phyloP scores from a whole-genome alignment of 1,140 invertebrate genomes.

The Cecropterus lyciades region DNA sequence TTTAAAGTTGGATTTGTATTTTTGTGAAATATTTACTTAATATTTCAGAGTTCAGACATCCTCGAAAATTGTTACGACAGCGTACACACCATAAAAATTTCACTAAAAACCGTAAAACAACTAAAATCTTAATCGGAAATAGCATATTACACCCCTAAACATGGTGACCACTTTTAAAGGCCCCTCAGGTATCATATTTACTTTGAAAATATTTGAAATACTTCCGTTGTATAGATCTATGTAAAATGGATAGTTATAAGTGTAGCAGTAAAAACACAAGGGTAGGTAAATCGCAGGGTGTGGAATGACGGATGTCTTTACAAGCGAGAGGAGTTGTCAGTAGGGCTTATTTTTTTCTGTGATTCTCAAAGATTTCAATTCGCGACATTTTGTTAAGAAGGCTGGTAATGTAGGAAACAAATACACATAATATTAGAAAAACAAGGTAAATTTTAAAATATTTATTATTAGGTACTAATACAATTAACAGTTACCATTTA shows the following conservation, averaged over 20 bases:
- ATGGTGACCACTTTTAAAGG: constrained; percentile 41
- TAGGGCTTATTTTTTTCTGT: constrained; percentile 42
- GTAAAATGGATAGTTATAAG: constrained; percentile 50
- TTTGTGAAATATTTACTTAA: no score
- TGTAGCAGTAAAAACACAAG: constrained; percentile 57
- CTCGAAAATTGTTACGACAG: no score
- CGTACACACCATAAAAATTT: constrained; percentile 36
- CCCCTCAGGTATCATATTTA: constrained; percentile 35
- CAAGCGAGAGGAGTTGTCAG: constrained; percentile 71
- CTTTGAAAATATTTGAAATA: constrained; percentile 27
- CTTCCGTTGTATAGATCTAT: constrained; percentile 37
- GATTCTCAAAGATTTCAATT: constrained; percentile 53
- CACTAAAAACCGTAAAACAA: constrained; percentile 30
- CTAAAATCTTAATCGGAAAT: constrained; percentile 70
- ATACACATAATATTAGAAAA: no score
- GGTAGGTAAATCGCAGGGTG: constrained; percentile 60
- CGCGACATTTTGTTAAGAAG: constrained; percentile 4
- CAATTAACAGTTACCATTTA: no score
- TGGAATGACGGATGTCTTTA: constrained; percentile 80
- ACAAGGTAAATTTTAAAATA: no score
- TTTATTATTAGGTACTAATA: no score
- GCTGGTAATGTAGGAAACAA: no score
- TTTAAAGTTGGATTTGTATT: no score
- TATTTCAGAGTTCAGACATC: no score
- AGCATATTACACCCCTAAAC: constrained; percentile 62